A percentile compares a stretch with the other conserved stretches of the same genome.
phyloP scores from a whole-genome alignment of 2,888 invertebrate species.

The Priocnemis perturbator region DNA sequence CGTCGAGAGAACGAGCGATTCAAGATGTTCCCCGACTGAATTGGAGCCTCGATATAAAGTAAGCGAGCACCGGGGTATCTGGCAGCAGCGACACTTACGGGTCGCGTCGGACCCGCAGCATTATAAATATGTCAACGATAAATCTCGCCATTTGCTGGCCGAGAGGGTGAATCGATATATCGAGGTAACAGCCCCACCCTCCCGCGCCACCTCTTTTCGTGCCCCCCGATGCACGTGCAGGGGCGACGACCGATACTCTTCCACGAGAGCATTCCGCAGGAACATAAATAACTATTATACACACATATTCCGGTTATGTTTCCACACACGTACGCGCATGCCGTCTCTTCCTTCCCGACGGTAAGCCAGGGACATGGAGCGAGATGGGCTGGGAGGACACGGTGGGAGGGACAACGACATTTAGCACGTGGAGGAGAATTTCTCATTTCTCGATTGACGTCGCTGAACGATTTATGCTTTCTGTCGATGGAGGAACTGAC shows the following conservation, averaged over 20 bases:
- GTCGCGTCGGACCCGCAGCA: constrained; percentile 37
- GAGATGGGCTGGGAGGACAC: constrained; percentile 7
- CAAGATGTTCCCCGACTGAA: background rate
- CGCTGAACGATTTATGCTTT: constrained; percentile 50
- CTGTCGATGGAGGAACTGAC: constrained; percentile 5
- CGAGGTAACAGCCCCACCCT: constrained; percentile 10
- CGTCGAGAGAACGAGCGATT: background rate
- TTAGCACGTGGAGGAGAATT: constrained; percentile 55
- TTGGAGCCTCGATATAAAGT: constrained; percentile 23
- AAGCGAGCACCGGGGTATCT: constrained; percentile 22
- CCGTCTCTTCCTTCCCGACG: background rate
- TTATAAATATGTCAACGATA: constrained; percentile 67
- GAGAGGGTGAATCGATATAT: constrained; percentile 46
- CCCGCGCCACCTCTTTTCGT: background rate
- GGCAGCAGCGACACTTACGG: constrained; percentile 18
- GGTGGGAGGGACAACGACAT: constrained; percentile 42
- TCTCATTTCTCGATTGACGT: constrained; percentile 54
- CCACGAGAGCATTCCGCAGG: constrained; percentile 40
- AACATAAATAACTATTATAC: constrained; percentile 66
- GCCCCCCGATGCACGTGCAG: background rate
- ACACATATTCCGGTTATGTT: constrained; percentile 44
- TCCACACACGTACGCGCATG: constrained; percentile 43
- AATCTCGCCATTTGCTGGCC: constrained; percentile 54
- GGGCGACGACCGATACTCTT: constrained; percentile 26
- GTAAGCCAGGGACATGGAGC: constrained; percentile 35